Evolutionary conservation across 2,888 invertebrate genomes (phyloP).

Genomic region (Netelia inedita): DNA sequence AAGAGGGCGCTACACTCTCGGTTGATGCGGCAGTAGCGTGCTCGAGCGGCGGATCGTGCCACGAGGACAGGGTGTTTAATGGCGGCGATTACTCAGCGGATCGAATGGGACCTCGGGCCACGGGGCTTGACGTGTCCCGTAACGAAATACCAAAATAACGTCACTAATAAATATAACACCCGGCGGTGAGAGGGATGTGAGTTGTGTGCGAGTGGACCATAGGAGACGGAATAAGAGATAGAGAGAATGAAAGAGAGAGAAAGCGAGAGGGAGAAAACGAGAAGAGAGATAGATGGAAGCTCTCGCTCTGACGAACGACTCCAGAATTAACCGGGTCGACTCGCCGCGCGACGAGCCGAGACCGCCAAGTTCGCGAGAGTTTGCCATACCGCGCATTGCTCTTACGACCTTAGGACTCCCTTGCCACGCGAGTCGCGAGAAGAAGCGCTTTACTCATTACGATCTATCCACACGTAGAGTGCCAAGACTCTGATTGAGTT

Average conservation of each 20-base stretch:
- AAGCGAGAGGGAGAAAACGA: conserved; percentile 55
- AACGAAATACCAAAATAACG: conserved; percentile 85
- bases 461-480: neutral
- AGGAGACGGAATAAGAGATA: conserved; percentile 63
- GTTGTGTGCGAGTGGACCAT: conserved; percentile 61
- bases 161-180: conserved; percentile 83
- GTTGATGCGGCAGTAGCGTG: conserved; percentile 60
- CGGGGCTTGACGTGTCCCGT: conserved; percentile 80
- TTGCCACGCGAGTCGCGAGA: conserved; percentile 6
- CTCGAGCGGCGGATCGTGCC: conserved; percentile 65
- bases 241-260: conserved; percentile 44
- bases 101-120: conserved; percentile 81
- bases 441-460: neutral
- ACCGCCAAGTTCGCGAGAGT: conserved; percentile 53
- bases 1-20: conserved; percentile 45
- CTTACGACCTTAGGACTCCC: conserved; percentile 31
- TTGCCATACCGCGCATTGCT: conserved; percentile 49
- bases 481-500: neutral
- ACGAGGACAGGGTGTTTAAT: conserved; percentile 84
- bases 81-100: conserved; percentile 84
- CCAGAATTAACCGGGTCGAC: conserved; percentile 83
- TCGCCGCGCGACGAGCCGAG: conserved; percentile 66
- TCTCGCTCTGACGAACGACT: conserved; percentile 79
- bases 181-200: conserved; percentile 69
- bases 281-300: conserved; percentile 9